These are phyloP conservation scores for Tetraneura akinire DNA, from an alignment of 1,140 invertebrate species.

Conservation along the genomic window DNA sequence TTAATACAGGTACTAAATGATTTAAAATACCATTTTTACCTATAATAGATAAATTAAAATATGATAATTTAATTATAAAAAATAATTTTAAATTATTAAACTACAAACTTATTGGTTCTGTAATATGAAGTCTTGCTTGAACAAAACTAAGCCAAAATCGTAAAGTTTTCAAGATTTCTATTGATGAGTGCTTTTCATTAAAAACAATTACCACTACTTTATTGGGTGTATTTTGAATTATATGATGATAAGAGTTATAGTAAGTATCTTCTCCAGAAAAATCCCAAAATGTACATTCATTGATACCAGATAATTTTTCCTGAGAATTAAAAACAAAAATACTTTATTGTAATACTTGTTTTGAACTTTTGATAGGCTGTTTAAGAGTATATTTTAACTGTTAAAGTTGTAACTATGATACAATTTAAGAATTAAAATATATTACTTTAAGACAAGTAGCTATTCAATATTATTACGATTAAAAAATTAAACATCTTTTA, in stretches of 20 bases:
- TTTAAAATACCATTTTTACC: constrained; percentile 40
- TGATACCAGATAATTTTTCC: constrained; percentile 63
- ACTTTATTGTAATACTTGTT: too few species aligned
- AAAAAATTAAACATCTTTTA: too few species aligned
- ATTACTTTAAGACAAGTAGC: too few species aligned
- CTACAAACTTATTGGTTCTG: constrained; percentile 69
- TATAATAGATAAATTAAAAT: not conserved
- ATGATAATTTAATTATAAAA: not conserved
- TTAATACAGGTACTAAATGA: constrained; percentile 32
- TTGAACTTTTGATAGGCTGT: too few species aligned
- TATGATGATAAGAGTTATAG: constrained; percentile 77
- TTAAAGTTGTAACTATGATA: too few species aligned
- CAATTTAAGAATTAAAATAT: too few species aligned
- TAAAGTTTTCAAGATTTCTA: constrained; percentile 73
- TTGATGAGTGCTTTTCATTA: constrained; percentile 71
- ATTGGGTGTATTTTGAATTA: constrained; percentile 66
- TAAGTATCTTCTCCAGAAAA: constrained; percentile 82
- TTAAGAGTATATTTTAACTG: too few species aligned
- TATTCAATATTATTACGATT: too few species aligned
- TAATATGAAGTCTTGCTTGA: constrained; percentile 69
- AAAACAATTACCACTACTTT: constrained; percentile 76
- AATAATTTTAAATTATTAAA: not conserved
- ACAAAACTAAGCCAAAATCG: constrained; percentile 82
- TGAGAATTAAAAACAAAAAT: constrained; percentile 56
- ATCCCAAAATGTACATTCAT: constrained; percentile 77